A percentile compares a stretch with the other conserved stretches of the same genome.
Evolutionary conservation across 2,797 vertebrate species (phyloP).

Genomic region (Pipistrellus pygmaeus): DNA sequence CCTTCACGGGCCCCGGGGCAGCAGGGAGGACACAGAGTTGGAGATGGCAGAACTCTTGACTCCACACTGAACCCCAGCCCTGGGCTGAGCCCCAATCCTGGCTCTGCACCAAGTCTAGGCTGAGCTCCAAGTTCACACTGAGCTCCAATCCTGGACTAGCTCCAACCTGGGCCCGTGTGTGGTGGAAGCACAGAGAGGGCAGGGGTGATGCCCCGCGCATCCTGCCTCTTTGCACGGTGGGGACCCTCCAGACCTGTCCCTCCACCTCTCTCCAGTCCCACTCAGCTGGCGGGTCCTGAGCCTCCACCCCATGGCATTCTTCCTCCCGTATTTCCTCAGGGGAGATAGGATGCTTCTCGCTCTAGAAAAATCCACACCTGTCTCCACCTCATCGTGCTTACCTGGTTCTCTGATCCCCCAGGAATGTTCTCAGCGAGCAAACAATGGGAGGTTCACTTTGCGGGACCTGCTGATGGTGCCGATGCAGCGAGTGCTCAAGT

Average conservation of each 20-base stretch:
- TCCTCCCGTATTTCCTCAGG: neutral
- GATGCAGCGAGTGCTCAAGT: conserved; percentile 96
- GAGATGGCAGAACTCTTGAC: neutral
- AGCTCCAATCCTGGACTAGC: neutral
- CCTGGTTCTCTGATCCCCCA: conserved; percentile 69
- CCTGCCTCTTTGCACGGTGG: neutral
- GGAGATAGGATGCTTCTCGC: neutral
- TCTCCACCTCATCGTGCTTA: neutral
- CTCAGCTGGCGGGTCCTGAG: neutral
- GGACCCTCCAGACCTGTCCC: neutral
- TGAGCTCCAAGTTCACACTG: neutral
- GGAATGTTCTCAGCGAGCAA: conserved; percentile 96
- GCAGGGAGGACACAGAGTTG: neutral
- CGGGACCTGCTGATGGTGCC: conserved; percentile 96
- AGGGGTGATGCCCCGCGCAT: neutral
- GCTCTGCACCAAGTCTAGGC: neutral
- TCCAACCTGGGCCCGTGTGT: neutral
- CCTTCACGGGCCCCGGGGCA: neutral
- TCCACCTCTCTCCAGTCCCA: too few relatives aligned
- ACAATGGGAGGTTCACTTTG: conserved; percentile 93
- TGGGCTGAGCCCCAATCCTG: neutral
- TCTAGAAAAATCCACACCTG: neutral
- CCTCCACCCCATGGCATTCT: neutral
- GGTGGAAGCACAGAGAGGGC: neutral
- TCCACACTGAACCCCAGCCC: neutral